Percentiles rank a stretch among this genome's conserved stretches.
These are phyloP conservation scores for Eristalis tenax DNA, from an alignment of 2,888 invertebrate genomes.

Conservation along the genomic window DNA sequence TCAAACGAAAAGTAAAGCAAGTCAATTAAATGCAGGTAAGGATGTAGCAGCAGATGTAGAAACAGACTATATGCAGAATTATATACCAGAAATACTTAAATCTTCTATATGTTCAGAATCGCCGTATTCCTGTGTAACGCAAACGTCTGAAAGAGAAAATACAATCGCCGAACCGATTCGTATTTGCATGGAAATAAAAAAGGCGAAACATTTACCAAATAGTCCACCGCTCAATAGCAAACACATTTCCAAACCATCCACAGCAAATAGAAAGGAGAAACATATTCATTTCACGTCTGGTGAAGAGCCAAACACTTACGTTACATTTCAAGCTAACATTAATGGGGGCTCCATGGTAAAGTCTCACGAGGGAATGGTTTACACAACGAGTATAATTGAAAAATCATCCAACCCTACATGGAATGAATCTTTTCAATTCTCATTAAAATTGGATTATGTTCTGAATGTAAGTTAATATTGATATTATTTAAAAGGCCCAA, in stretches of 20 bases:
- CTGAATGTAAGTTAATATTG: constrained; percentile 82
- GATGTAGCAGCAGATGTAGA: neutral
- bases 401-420: constrained; percentile 83
- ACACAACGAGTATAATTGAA: constrained; percentile 82
- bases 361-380: constrained; percentile 80
- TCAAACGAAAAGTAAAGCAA: neutral
- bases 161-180: constrained; percentile 75
- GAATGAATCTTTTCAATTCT: constrained; percentile 83
- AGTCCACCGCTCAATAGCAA: constrained; percentile 76
- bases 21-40: neutral
- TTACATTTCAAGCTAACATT: constrained; percentile 83
- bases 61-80: constrained; percentile 67
- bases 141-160: constrained; percentile 31
- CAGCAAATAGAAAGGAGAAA: constrained; percentile 73
- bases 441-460: constrained; percentile 82
- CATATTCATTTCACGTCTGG: constrained; percentile 78
- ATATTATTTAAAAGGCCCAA: neutral
- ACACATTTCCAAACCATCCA: constrained; percentile 74
- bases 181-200: constrained; percentile 83
- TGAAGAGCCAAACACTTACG: constrained; percentile 84
- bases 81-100: constrained; percentile 16
- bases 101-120: constrained; percentile 9
- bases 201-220: constrained; percentile 83
- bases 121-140: constrained; percentile 25
- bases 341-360: constrained; percentile 76